Evolutionary conservation across 2,797 vertebrate species (phyloP), one percentile per base, ranked within the genome.

Genomic region (Oryzias sinensis): DNA sequence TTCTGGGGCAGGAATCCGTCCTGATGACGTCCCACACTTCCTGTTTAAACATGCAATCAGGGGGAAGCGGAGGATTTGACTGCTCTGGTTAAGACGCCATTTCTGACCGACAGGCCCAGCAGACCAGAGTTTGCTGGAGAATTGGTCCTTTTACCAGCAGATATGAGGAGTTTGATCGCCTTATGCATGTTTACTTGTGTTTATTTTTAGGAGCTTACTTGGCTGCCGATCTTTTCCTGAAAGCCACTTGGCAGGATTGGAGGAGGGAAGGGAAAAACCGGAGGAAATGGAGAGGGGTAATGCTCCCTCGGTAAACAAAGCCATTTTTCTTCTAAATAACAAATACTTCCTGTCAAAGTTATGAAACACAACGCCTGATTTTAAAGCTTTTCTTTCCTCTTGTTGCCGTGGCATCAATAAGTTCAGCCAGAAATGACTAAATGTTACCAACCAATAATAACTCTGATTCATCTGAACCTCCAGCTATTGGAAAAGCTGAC

Each of bases 231-330:
- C 0, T 25, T 45, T 58, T 72, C 29, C 53, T 7, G 1, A 69
- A 49, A 53, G n/a, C 18, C 18, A 41, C 24, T 52, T 59, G 40
- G 72, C 79, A 63, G 59, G 63, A 59, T 43, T 49, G 73, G 41
- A 66, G 55, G 62, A 46, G 25, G 17, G 57, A 45, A 5, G 40
- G 22, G 4, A 24, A 8, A 29, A 49, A 62, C 62, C 42, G 62
- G 72, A 87, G 77, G 77, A 85, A 88, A 84, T 87, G 73, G 45
- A 68, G 74, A 55, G 61, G 65, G 56, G 44, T 50, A 62, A 58
- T 18, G 40, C 62, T 77, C 61, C 48, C 55, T 77, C 69, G 74
- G 65, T 65, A 76, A 84, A 82, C 78, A 79, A 44, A 27, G 24
- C 1, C 1, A 44, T 49, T 63, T 9, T 65, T 71, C 56, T 16